phyloP scores from a whole-genome alignment of 1,140 invertebrate species.

The Camponotus vicinus region DNA sequence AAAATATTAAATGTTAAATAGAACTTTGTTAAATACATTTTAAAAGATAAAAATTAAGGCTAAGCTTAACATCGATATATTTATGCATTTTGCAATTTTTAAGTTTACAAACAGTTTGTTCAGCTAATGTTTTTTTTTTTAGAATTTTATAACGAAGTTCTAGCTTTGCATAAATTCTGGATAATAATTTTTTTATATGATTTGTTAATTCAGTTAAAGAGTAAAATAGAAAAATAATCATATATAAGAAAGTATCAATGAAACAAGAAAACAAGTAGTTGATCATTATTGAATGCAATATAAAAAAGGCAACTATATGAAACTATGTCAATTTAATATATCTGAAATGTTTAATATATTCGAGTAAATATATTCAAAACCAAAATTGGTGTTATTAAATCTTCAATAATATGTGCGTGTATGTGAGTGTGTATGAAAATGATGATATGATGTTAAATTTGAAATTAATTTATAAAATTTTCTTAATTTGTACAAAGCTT shows the following conservation, averaged over 20 bases:
- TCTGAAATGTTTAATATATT: slow-evolving; percentile 31
- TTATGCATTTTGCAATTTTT: slow-evolving; percentile 7
- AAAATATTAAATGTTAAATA: slow-evolving; percentile 30
- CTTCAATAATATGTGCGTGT: neutral
- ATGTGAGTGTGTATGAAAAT: neutral
- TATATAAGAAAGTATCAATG: slow-evolving; percentile 28
- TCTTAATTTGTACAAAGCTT: neutral
- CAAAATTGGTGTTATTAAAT: slow-evolving; percentile 26
- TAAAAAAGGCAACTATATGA: slow-evolving; percentile 34
- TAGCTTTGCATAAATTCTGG: neutral
- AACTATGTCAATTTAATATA: slow-evolving; percentile 58
- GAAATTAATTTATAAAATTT: slow-evolving; percentile 12
- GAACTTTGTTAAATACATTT: slow-evolving; percentile 13
- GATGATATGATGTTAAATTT: neutral
- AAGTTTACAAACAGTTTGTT: neutral
- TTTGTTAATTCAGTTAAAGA: slow-evolving; percentile 18
- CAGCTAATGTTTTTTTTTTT: neutral
- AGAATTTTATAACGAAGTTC: slow-evolving; percentile 22
- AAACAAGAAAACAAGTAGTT: slow-evolving; percentile 23
- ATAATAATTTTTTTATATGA: slow-evolving; percentile 14
- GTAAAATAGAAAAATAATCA: neutral
- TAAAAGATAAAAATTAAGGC: slow-evolving; percentile 24
- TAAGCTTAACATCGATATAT: neutral
- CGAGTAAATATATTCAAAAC: slow-evolving; percentile 40
- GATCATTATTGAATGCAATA: slow-evolving; percentile 39